Evolutionary conservation across 30 jellyfish, hydroid and myxozoan genomes (phyloP).

Genomic region (Rhopilema esculentum): DNA sequence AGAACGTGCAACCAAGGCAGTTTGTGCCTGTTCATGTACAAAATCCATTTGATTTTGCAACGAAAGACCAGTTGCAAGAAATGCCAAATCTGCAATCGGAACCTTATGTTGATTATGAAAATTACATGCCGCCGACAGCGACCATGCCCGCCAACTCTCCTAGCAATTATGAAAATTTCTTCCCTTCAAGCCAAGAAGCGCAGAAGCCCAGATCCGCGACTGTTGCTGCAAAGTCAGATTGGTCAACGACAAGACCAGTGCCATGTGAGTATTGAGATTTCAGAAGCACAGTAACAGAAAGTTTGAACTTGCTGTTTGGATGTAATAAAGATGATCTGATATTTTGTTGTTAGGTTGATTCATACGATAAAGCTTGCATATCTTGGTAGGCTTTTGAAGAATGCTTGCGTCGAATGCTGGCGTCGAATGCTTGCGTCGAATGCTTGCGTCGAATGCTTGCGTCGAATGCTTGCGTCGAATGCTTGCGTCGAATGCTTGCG

Average conservation of each 20-base stretch:
- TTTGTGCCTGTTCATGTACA: conserved; percentile 70
- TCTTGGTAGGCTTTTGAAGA: too few relatives aligned
- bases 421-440: too few relatives aligned
- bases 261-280: conserved; percentile 44
- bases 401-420: too few relatives aligned
- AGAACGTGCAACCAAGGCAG: conserved; percentile 72
- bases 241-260: conserved; percentile 40
- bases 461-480: too few relatives aligned
- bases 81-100: conserved; percentile 8
- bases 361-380: too few relatives aligned
- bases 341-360: too few relatives aligned
- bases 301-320: too few relatives aligned
- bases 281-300: background rate
- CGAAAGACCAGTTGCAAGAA: background rate
- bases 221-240: conserved; percentile 41
- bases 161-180: conserved; percentile 42
- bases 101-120: conserved; percentile 21
- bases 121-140: background rate
- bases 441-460: too few relatives aligned
- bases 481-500: too few relatives aligned
- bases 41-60: conserved; percentile 48
- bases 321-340: too few relatives aligned
- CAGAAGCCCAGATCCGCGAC: conserved; percentile 35
- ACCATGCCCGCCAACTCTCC: conserved; percentile 14
- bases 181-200: conserved; percentile 21